Conservation (phyloP, 2,113 vertebrate species). For the Sula dactylatra region DNA sequence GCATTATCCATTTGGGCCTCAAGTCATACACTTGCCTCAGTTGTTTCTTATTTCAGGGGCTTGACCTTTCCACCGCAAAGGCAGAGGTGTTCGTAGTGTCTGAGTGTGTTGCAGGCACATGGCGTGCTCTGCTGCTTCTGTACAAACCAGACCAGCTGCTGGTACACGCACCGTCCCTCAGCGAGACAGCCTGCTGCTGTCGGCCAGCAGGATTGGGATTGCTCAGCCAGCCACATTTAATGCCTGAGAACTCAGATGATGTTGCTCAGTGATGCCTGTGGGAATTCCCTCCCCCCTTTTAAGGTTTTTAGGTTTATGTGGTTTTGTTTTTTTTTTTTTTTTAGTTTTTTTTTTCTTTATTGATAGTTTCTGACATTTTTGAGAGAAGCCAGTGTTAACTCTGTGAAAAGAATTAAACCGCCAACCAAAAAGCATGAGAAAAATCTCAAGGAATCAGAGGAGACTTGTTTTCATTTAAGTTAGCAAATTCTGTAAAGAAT, state of each 20-base stretch:
- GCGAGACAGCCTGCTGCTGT: neutral
- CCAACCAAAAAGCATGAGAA: neutral
- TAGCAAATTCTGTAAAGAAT: neutral
- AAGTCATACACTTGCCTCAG: neutral
- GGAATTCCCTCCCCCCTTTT: neutral
- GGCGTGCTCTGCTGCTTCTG: neutral
- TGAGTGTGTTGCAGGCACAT: rapidly evolving
- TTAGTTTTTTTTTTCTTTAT: neutral
- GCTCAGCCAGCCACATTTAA: neutral
- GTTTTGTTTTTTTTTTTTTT: neutral
- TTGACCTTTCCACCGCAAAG: neutral
- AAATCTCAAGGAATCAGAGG: neutral
- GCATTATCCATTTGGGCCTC: neutral
- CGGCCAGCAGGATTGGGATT: neutral
- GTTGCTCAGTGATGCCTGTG: neutral
- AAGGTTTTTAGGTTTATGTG: neutral
- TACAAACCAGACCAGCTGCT: neutral
- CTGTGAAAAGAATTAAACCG: neutral
- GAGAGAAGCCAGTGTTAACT: neutral
- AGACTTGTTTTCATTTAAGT: neutral
- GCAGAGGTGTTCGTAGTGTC: neutral
- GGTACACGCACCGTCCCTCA: rapidly evolving
- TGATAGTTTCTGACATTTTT: neutral
- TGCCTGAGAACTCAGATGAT: neutral
- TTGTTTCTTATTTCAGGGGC: neutral